Conservation (phyloP, 2,113 vertebrate species). For the Hipposideros armiger region DNA sequence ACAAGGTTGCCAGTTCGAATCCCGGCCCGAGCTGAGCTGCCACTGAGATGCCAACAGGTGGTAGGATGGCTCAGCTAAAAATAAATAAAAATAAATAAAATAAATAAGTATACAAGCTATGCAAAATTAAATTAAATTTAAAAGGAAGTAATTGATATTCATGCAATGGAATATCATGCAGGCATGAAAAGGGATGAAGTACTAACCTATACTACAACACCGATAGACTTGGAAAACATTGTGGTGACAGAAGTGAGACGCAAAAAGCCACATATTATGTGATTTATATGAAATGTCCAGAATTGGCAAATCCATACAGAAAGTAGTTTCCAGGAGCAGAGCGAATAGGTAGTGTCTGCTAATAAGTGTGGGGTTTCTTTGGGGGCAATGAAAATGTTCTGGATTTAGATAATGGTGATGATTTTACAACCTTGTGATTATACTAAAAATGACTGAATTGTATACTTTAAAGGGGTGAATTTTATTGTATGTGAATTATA, state of each 20-base stretch:
- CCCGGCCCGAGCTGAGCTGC: no score
- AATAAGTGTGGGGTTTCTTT: neutral
- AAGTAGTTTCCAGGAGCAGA: neutral
- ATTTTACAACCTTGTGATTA: neutral
- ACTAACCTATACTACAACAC: neutral
- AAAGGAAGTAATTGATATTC: neutral
- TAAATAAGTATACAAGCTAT: neutral
- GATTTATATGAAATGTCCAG: neutral
- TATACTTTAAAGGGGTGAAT: neutral
- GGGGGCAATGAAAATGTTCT: neutral
- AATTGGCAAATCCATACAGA: neutral
- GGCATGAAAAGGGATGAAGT: neutral
- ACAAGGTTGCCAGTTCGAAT: no score
- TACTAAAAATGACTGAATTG: neutral
- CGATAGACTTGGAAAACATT: neutral
- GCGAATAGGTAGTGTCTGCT: neutral
- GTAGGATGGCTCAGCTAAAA: no score
- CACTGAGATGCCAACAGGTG: no score
- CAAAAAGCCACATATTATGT: neutral
- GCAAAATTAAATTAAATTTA: neutral
- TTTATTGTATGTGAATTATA: neutral
- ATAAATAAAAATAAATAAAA: no score
- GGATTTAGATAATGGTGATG: neutral
- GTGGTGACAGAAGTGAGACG: neutral
- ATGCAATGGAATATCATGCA: neutral